Percentiles rank a stretch among this genome's conserved stretches.
These are phyloP conservation scores for Lasioglossum calceatum DNA, from an alignment of 2,888 invertebrate genomes.

Conservation along the genomic window DNA sequence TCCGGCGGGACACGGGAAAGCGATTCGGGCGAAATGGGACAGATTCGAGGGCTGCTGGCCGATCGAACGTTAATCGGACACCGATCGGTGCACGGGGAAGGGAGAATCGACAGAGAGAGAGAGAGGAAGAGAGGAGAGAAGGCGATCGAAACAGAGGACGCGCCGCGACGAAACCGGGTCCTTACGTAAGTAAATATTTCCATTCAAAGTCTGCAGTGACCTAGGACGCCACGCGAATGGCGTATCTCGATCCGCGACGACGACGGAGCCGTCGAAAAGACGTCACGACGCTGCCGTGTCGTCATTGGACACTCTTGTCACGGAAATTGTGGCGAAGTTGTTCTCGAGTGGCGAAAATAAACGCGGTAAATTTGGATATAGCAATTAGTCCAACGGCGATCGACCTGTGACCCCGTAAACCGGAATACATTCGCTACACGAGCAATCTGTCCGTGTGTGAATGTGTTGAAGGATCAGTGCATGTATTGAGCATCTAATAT, in stretches of 20 bases:
- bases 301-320: background rate
- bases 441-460: too few relatives aligned
- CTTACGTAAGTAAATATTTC: slow-evolving; percentile 56
- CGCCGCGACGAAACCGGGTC: slow-evolving; percentile 27
- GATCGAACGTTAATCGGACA: slow-evolving; percentile 32
- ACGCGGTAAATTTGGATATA: background rate
- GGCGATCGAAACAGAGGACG: background rate
- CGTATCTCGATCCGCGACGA: background rate
- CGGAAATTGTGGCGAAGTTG: background rate
- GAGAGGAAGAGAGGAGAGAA: background rate
- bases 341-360: slow-evolving; percentile 12
- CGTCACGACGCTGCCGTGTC: background rate
- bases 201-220: slow-evolving; percentile 55
- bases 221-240: slow-evolving; percentile 4
- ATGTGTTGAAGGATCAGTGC: background rate
- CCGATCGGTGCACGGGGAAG: background rate
- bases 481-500: too few relatives aligned
- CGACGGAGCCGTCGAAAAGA: background rate
- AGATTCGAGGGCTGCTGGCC: background rate
- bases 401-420: slow-evolving; percentile 17
- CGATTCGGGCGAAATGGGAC: slow-evolving; percentile 9
- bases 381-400: slow-evolving; percentile 23
- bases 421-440: slow-evolving; percentile 5
- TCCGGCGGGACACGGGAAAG: background rate
- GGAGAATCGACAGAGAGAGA: background rate